Conservation (phyloP, 2,888 invertebrate species). For the Mesochorus sp. region DNA sequence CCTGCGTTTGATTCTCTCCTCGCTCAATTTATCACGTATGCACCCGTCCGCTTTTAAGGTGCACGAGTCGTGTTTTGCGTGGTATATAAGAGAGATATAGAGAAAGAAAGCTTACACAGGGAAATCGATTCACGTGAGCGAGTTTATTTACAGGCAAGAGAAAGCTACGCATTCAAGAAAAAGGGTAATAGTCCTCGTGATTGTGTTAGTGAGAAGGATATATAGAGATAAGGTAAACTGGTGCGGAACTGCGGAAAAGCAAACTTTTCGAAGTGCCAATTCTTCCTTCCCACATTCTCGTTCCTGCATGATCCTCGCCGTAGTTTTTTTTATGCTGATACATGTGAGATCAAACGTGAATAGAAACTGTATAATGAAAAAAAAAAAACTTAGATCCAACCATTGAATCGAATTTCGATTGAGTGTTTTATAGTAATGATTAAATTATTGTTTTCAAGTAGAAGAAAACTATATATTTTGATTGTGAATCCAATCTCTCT, state of each 20-base stretch:
- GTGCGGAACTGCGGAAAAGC: conserved; percentile 42
- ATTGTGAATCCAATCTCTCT: conserved; percentile 26
- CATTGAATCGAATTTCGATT: conserved; percentile 10
- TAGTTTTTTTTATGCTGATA: conserved; percentile 29
- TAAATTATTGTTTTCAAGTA: conserved; percentile 34
- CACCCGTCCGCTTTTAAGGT: background rate
- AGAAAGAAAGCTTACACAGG: conserved; percentile 33
- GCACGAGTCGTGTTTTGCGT: background rate
- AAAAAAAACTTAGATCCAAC: conserved; percentile 19
- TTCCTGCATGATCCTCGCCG: conserved; percentile 36
- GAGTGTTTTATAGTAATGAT: conserved; percentile 6
- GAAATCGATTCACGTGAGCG: conserved; percentile 50
- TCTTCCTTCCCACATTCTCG: background rate
- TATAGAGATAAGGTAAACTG: conserved; percentile 39
- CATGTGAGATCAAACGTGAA: conserved; percentile 8
- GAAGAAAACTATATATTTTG: conserved; percentile 31
- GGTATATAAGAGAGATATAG: conserved; percentile 12
- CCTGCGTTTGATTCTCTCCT: conserved; percentile 30
- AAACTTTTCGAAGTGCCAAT: conserved; percentile 36
- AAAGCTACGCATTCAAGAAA: conserved; percentile 42
- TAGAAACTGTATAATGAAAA: conserved; percentile 11
- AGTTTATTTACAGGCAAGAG: conserved; percentile 11
- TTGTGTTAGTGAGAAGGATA: background rate
- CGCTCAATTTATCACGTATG: conserved; percentile 1
- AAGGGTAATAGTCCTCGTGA: conserved; percentile 38